These are phyloP conservation scores for Caenorhabditis elegans DNA, from an alignment of 1,140 invertebrate species.

Conservation along the genomic window DNA sequence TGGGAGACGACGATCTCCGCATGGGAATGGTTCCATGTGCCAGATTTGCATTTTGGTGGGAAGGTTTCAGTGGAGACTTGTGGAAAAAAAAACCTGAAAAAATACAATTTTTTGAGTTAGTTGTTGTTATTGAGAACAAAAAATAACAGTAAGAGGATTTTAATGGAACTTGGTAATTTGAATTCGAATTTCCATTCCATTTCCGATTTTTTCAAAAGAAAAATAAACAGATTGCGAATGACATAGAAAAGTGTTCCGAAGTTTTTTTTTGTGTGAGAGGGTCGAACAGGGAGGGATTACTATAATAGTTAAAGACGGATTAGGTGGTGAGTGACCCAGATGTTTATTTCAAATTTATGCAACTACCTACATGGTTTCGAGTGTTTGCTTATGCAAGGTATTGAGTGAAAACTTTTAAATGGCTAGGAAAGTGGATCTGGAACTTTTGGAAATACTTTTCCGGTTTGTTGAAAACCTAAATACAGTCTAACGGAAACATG, in stretches of 20 bases:
- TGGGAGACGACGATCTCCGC: slow-evolving; percentile 50
- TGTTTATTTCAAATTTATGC: neutral
- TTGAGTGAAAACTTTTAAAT: neutral
- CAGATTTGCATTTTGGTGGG: slow-evolving; percentile 44
- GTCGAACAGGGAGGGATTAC: neutral
- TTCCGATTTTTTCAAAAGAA: no score
- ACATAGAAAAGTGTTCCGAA: neutral
- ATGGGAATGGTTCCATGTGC: slow-evolving; percentile 50
- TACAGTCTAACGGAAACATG: no score
- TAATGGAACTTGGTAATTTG: no score
- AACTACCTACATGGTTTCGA: no score
- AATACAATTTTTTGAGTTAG: no score
- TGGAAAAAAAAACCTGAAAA: neutral
- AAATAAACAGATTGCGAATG: neutral
- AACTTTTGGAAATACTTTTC: neutral
- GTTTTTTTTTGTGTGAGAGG: neutral
- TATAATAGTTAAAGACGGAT: neutral
- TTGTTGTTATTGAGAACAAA: no score
- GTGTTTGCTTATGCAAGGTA: neutral
- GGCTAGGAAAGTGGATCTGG: neutral
- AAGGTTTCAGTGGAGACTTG: neutral
- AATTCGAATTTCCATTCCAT: no score
- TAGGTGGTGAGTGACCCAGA: neutral
- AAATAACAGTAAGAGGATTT: no score
- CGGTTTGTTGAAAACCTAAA: no score